Percentiles rank a stretch among this genome's conserved stretches.
These are phyloP conservation scores for Python bivittatus DNA, from an alignment of 2,113 vertebrate species.

Conservation along the genomic window DNA sequence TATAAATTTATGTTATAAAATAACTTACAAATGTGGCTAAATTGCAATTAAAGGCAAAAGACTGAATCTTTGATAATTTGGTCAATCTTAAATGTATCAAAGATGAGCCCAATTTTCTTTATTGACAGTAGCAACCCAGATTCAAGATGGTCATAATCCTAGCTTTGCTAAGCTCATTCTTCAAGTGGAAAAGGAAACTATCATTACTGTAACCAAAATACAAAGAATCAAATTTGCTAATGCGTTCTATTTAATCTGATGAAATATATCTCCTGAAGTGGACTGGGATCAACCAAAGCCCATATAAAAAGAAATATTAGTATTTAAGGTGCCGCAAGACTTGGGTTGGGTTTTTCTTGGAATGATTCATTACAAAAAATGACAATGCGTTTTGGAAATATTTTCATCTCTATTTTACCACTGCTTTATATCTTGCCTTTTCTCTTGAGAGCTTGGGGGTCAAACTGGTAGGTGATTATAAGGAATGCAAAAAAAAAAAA, in stretches of 20 bases:
- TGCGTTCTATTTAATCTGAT: neutral
- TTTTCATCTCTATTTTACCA: too few relatives aligned
- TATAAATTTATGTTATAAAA: neutral
- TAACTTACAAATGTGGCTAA: neutral
- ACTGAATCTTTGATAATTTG: neutral
- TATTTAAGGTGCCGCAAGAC: too few relatives aligned
- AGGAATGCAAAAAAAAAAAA: too few relatives aligned
- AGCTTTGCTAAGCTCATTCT: neutral
- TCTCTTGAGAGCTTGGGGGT: too few relatives aligned
- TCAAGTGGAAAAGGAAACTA: neutral
- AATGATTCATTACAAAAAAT: too few relatives aligned
- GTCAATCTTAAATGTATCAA: neutral
- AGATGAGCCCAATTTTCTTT: neutral
- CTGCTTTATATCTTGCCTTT: too few relatives aligned
- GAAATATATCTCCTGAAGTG: too few relatives aligned
- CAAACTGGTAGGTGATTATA: too few relatives aligned
- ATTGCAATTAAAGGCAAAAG: neutral
- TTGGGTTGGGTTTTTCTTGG: too few relatives aligned
- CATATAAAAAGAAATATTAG: too few relatives aligned
- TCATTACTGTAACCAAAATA: neutral
- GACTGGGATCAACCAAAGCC: too few relatives aligned
- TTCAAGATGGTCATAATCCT: neutral
- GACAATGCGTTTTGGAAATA: too few relatives aligned
- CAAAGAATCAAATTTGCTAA: neutral
- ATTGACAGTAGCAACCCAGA: neutral